Percentiles rank a stretch among this genome's conserved stretches.
Conservation (phyloP, 1,140 invertebrate genomes). For the Trachymyrmex cornetzi region DNA sequence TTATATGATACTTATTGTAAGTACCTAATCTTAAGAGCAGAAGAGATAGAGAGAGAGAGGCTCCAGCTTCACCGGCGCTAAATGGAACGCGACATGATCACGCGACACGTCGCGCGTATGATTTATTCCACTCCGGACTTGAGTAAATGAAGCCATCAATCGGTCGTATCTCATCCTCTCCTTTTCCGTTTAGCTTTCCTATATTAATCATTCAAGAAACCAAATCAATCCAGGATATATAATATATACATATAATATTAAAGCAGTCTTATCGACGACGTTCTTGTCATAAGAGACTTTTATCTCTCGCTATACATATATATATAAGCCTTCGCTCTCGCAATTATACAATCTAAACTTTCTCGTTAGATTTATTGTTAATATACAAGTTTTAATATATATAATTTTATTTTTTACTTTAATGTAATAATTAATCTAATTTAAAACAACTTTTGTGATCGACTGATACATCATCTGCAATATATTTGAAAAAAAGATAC, state of each 20-base stretch:
- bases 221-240: constrained; percentile 15
- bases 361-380: constrained; percentile 1
- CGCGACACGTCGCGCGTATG: constrained; percentile 25
- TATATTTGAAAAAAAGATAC: not conserved
- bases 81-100: constrained; percentile 31
- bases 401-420: not conserved
- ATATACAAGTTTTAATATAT: not conserved
- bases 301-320: not conserved
- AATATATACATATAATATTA: not conserved
- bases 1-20: constrained; percentile 64
- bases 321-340: not conserved
- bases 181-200: constrained; percentile 24
- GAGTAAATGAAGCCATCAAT: constrained; percentile 50
- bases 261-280: not conserved
- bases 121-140: constrained; percentile 36
- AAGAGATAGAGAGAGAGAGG: not conserved
- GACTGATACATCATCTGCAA: not conserved
- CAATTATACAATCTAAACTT: constrained; percentile 9
- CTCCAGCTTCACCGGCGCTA: not conserved
- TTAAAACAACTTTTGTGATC: not conserved
- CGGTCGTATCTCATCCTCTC: constrained; percentile 24
- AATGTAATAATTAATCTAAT: not conserved
- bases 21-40: constrained; percentile 43
- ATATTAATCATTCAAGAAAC: constrained; percentile 28
- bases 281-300: not conserved